phyloP scores from a whole-genome alignment of 35 echinoderm and acorn worm species.

The Anneissia japonica region DNA sequence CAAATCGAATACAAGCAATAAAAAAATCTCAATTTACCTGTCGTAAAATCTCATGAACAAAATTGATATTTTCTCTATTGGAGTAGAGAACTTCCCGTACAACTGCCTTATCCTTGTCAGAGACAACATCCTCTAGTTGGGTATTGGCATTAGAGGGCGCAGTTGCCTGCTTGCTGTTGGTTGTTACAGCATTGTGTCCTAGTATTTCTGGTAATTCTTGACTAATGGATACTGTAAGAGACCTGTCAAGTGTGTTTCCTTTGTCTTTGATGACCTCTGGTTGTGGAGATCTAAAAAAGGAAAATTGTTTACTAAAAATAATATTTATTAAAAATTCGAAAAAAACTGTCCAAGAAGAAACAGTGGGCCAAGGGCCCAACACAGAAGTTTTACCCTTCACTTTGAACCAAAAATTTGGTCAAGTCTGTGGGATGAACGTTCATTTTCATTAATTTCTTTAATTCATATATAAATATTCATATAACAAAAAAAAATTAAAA shows the following conservation, averaged over 20 bases:
- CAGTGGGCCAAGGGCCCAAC: no score
- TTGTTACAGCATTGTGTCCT: not conserved
- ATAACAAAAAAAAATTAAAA: no score
- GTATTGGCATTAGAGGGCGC: not conserved
- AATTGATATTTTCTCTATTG: conserved; percentile 80
- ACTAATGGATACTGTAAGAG: not conserved
- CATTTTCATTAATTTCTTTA: no score
- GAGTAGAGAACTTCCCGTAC: conserved; percentile 81
- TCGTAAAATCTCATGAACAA: conserved; percentile 91
- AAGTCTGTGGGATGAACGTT: no score
- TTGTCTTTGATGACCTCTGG: not conserved
- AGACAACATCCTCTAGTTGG: conserved; percentile 5
- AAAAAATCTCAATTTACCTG: conserved; percentile 39
- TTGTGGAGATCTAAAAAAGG: not conserved
- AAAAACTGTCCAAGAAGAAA: no score
- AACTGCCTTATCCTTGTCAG: conserved; percentile 42
- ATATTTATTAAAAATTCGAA: no score
- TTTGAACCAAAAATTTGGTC: no score
- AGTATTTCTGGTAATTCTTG: not conserved
- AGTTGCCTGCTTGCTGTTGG: not conserved
- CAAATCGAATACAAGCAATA: no score
- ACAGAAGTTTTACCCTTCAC: no score
- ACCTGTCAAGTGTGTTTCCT: not conserved
- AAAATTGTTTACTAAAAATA: no score
- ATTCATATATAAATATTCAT: no score